Percentiles rank a stretch among this genome's conserved stretches.
phyloP scores from a whole-genome alignment of 2,888 invertebrate genomes.

The Rutpela maculata region DNA sequence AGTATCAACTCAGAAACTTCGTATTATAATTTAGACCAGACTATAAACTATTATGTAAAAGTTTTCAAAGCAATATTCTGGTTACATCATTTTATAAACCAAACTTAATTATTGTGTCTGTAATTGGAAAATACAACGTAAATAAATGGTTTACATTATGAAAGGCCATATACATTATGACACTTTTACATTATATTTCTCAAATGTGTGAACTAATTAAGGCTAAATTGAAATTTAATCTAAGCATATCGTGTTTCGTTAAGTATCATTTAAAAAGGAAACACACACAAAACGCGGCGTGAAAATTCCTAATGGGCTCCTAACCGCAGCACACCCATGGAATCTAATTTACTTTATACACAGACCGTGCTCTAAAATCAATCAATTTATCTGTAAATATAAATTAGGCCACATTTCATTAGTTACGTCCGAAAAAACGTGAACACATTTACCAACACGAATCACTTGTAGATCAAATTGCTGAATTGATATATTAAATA shows the following conservation, averaged over 20 bases:
- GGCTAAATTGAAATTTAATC: slow-evolving; percentile 4
- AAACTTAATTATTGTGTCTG: not conserved
- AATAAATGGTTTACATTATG: not conserved
- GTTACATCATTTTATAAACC: not conserved
- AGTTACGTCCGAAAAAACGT: not conserved
- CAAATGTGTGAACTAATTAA: not conserved
- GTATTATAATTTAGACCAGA: not conserved
- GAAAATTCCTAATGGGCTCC: slow-evolving; percentile 1
- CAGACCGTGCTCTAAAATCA: not conserved
- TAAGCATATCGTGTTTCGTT: slow-evolving; percentile 7
- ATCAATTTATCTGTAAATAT: not conserved
- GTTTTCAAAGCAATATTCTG: not conserved
- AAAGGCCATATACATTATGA: not conserved
- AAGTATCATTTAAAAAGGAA: slow-evolving; percentile 3
- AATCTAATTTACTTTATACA: slow-evolving; percentile 3
- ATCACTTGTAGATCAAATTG: not conserved
- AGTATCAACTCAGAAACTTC: not conserved
- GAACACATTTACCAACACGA: not conserved
- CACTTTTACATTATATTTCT: not conserved
- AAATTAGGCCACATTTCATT: not conserved
- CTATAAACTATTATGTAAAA: not conserved
- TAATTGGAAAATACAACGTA: not conserved
- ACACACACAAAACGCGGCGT: not conserved
- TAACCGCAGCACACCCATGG: not conserved
- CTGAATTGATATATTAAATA: not conserved